A percentile compares a stretch with the other conserved stretches of the same genome.
Conservation (phyloP, 2,888 invertebrate species). For the Cetonia aurata region DNA sequence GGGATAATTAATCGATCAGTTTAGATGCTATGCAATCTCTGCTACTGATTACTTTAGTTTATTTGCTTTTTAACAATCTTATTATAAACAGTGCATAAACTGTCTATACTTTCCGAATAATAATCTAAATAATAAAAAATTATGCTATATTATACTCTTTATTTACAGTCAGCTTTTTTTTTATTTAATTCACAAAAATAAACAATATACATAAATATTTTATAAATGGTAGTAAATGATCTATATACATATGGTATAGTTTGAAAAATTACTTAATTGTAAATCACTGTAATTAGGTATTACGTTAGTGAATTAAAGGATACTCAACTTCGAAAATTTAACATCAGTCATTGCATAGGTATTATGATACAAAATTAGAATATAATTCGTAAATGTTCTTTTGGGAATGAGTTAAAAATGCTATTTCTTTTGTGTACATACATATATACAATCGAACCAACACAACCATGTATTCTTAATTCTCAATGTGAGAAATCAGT, state of each 20-base stretch:
- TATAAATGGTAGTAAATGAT: constrained; percentile 43
- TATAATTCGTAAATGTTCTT: constrained; percentile 34
- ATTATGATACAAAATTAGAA: constrained; percentile 16
- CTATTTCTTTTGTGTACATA: constrained; percentile 33
- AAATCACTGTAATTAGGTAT: constrained; percentile 27
- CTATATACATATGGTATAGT: constrained; percentile 35
- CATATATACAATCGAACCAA: constrained; percentile 45
- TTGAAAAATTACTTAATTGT: constrained; percentile 28
- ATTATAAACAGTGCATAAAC: no score
- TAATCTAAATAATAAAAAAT: no score
- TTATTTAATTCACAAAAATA: constrained; percentile 41
- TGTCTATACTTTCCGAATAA: no score
- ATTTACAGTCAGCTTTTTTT: constrained; percentile 39
- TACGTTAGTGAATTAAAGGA: constrained; percentile 6
- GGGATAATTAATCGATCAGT: no score
- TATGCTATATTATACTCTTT: constrained; percentile 26
- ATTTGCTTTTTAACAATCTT: no score
- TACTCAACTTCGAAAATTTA: constrained; percentile 41
- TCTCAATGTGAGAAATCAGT: constrained; percentile 52
- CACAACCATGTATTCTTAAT: constrained; percentile 47
- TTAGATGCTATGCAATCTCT: no score
- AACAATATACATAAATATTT: constrained; percentile 45
- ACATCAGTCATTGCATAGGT: not conserved
- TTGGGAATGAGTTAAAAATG: constrained; percentile 52
- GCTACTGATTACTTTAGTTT: no score